Evolutionary conservation across 2,888 invertebrate genomes (phyloP).

Genomic region (Lycophotia porphyrea): DNA sequence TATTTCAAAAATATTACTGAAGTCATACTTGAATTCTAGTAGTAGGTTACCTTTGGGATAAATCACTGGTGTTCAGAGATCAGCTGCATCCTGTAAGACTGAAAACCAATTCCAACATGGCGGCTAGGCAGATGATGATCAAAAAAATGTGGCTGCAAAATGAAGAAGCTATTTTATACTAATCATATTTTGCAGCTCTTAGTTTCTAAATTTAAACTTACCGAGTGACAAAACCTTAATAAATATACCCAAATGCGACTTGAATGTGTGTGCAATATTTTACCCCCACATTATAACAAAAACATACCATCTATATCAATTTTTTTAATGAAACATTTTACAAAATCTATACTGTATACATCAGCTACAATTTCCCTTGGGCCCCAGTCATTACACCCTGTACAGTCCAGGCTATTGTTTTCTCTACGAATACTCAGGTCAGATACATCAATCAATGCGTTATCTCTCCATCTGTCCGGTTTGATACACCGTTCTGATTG

Average conservation of each 20-base stretch:
- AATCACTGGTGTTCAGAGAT: background rate
- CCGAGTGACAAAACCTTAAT: background rate
- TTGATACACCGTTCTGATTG: constrained; percentile 41
- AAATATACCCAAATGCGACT: background rate
- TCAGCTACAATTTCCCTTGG: constrained; percentile 11
- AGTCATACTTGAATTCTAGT: background rate
- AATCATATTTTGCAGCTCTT: background rate
- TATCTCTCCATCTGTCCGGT: constrained; percentile 30
- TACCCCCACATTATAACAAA: background rate
- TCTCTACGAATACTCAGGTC: constrained; percentile 5
- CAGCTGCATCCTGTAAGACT: background rate
- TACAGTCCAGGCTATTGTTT: constrained; percentile 13
- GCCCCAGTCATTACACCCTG: background rate
- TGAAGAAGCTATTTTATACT: background rate
- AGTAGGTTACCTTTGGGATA: background rate
- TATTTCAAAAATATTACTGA: background rate
- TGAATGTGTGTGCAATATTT: background rate
- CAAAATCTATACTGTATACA: background rate
- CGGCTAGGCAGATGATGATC: background rate
- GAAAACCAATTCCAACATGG: background rate
- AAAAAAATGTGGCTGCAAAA: background rate
- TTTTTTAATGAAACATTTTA: background rate
- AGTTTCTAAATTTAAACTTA: background rate
- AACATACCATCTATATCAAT: no score
- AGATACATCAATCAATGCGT: constrained; percentile 44